phyloP scores from a whole-genome alignment of 2,113 vertebrate genomes.

The Gasterosteus aculeatus region DNA sequence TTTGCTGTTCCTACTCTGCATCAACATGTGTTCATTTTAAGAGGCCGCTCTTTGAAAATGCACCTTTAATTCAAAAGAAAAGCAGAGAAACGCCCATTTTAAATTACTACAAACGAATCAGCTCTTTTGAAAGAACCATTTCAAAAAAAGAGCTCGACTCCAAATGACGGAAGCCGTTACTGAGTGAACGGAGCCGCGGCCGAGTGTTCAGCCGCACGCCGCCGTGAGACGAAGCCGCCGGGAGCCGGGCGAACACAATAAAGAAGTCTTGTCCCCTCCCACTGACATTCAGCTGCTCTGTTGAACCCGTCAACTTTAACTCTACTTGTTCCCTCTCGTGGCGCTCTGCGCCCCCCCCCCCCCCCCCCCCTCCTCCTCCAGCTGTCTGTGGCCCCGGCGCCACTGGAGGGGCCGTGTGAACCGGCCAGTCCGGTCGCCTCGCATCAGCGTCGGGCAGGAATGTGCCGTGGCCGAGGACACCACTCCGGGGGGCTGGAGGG shows the following conservation, averaged over 20 bases:
- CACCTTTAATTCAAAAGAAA: background rate
- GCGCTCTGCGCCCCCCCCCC: slow-evolving; percentile 65
- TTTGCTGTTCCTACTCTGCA: too few species aligned
- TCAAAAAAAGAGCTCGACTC: background rate
- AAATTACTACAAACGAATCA: background rate
- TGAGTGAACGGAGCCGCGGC: too few species aligned
- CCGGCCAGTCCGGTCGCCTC: slow-evolving; percentile 76
- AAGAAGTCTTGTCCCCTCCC: slow-evolving; percentile 23
- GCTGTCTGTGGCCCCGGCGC: slow-evolving; percentile 61
- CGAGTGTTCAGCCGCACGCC: too few species aligned
- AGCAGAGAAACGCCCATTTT: background rate
- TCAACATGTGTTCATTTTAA: too few species aligned
- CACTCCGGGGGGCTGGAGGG: slow-evolving; percentile 60
- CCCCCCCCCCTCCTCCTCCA: slow-evolving; percentile 46
- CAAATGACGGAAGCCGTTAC: too few species aligned
- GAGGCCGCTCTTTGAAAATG: background rate
- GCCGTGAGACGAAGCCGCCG: too few species aligned
- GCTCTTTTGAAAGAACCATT: background rate
- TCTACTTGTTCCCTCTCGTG: slow-evolving; percentile 60
- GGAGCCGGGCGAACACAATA: too few species aligned
- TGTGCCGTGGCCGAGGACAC: slow-evolving; percentile 66
- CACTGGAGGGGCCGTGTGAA: slow-evolving; percentile 78
- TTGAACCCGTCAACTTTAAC: slow-evolving; percentile 68
- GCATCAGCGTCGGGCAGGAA: slow-evolving; percentile 81
- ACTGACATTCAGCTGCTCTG: slow-evolving; percentile 72